Percentiles rank a stretch among this genome's conserved stretches.
These are phyloP conservation scores for Ceraclea dissimilis DNA, from an alignment of 2,888 invertebrate species.

Conservation along the genomic window DNA sequence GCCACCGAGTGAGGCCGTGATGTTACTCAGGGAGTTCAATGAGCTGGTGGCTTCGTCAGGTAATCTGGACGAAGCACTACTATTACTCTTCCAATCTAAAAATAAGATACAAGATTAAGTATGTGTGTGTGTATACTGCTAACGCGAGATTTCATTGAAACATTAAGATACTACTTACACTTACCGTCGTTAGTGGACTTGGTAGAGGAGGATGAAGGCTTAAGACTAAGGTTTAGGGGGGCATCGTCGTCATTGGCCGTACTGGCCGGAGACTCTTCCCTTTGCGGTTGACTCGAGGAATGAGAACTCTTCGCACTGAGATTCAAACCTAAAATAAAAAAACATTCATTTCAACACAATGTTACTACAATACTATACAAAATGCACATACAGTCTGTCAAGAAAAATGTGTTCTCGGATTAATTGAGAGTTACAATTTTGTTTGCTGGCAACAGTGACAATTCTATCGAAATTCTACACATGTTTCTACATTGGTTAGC, in stretches of 20 bases:
- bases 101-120: too few species aligned
- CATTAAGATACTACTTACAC: too few species aligned
- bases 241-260: conserved; percentile 57
- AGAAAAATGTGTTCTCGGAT: too few species aligned
- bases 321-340: conserved; percentile 36
- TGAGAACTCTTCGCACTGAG: conserved; percentile 36
- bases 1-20: conserved; percentile 38
- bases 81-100: conserved; percentile 26
- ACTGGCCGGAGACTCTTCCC: conserved; percentile 42
- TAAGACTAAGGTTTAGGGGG: conserved; percentile 76
- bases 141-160: too few species aligned
- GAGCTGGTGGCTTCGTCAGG: conserved; percentile 38
- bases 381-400: too few species aligned
- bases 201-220: conserved; percentile 44
- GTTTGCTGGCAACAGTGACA: too few species aligned
- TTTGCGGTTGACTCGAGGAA: conserved; percentile 38
- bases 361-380: too few species aligned
- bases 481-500: too few species aligned
- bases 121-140: too few species aligned
- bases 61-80: conserved; percentile 27
- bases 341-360: neutral
- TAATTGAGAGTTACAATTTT: too few species aligned
- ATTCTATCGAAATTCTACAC: too few species aligned
- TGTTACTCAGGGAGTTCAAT: conserved; percentile 53
- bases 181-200: conserved; percentile 23